phyloP scores from a whole-genome alignment of 2,113 vertebrate species.

The Burhinus oedicnemus region DNA sequence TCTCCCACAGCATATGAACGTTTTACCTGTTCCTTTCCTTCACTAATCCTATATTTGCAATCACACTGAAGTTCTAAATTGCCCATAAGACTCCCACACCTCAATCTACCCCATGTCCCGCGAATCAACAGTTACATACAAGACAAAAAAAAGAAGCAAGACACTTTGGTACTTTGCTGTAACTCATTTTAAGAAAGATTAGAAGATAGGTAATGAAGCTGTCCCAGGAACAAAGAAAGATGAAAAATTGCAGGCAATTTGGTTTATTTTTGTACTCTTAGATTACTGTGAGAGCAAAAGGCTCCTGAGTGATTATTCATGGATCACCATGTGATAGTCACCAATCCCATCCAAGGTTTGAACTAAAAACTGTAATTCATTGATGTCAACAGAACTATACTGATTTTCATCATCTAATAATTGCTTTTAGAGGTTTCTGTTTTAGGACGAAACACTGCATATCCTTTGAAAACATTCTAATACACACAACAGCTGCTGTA shows the following conservation, averaged over 20 bases:
- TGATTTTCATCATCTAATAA: neutral
- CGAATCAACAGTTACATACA: neutral
- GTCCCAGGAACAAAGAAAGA: neutral
- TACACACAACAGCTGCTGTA: neutral
- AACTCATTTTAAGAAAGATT: neutral
- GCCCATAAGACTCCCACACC: neutral
- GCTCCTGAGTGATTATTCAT: neutral
- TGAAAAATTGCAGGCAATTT: neutral
- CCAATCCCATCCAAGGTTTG: neutral
- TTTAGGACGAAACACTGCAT: neutral
- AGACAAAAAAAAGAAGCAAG: neutral
- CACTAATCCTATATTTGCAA: neutral
- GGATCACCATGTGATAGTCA: neutral
- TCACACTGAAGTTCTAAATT: neutral
- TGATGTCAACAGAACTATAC: neutral
- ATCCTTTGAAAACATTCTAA: neutral
- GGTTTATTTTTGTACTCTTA: neutral
- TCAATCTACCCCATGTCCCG: neutral
- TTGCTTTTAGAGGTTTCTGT: neutral
- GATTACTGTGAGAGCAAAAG: neutral
- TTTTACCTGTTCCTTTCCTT: neutral
- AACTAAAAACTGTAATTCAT: neutral
- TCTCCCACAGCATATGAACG: neutral
- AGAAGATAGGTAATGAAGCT: neutral
- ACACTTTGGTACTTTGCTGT: neutral